Evolutionary conservation across 2,888 invertebrate species (phyloP), one percentile per base, ranked within the genome.

Genomic region (Drosophila prolongata): DNA sequence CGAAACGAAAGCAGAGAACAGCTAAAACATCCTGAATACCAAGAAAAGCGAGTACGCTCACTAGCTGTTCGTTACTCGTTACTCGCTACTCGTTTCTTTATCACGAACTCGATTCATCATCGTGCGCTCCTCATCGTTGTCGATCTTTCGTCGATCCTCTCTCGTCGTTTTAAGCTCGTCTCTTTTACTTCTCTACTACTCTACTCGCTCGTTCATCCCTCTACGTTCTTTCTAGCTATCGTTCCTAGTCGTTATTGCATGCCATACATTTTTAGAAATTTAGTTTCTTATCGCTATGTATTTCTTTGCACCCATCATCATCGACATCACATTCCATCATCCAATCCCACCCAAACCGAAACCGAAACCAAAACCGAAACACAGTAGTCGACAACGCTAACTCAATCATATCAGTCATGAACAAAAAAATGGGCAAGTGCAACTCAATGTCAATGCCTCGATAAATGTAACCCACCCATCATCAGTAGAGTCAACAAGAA

Each of bases 381-480:
- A 65, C 55, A 49, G 40, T 66, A 65, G 66, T 64, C 55, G 56
- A 50, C 62, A 69, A 60, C 52, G 64, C 72, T 71, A 71, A 65
- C 55, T 71, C 55, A 47, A 64, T 64, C 70, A 71, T 71, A 69
- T 70, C 69, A 70, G 61, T 54, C 72, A 71, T 64, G 50, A 69
- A 73, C 38, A 62, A 72, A 50, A 47, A 16, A 49, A 57, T 46
- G 67, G 58, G 54, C 44, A 46, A 53, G 46, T 42, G 16, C 52
- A 46, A 46, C 30, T 62, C 19, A 35, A 66, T 57, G 57, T 30
- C 57, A 43, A 68, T 38, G 62, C 71, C 79, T 77, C 76, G 69
- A 79, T 75, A 71, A 83, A 79, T 83, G 83, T 83, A 80, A 80
- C 86, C 87, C 87, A 86, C 86, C 88, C 72, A 57, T 57, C 69